phyloP scores from a whole-genome alignment of 1,140 invertebrate genomes.

The Augochlora pura region DNA sequence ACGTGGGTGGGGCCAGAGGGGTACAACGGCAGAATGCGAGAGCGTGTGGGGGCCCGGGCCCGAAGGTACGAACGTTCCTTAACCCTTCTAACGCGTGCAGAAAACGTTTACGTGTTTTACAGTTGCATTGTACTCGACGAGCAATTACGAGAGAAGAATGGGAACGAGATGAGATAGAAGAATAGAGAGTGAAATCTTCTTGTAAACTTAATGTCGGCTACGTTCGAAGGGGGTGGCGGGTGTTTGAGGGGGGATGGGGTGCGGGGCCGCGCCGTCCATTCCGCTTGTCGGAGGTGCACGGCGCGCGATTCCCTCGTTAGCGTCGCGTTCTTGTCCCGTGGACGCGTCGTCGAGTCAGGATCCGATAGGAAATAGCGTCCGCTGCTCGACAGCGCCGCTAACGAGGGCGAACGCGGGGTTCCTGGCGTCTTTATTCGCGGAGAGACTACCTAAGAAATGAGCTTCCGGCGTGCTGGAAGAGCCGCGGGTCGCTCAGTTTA shows the following conservation, averaged over 20 bases:
- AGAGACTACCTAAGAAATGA: slow-evolving; percentile 54
- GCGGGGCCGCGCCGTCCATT: not conserved
- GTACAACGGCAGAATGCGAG: not conserved
- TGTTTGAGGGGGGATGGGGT: not conserved
- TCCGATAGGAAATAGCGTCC: no score
- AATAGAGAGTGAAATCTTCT: not conserved
- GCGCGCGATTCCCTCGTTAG: not conserved
- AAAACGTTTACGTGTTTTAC: slow-evolving; percentile 33
- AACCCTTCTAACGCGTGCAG: slow-evolving; percentile 41
- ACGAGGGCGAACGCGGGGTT: not conserved
- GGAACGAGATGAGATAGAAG: not conserved
- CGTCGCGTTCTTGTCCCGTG: no score
- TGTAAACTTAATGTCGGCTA: slow-evolving; percentile 19
- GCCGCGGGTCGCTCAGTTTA: not conserved
- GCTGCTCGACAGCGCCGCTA: no score
- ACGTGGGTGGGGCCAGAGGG: not conserved
- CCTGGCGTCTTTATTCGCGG: not conserved
- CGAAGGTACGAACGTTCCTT: slow-evolving; percentile 54
- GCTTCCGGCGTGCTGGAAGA: slow-evolving; percentile 41
- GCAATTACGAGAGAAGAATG: slow-evolving; percentile 46
- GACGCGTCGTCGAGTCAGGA: no score
- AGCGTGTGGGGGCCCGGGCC: slow-evolving; percentile 10
- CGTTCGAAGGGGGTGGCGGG: not conserved
- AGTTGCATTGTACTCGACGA: slow-evolving; percentile 58
- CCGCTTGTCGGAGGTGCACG: slow-evolving; percentile 31